Evolutionary conservation across 2,113 vertebrate species (phyloP), one percentile per base, ranked within the genome.

Genomic region (Gopherus flavomarginatus): DNA sequence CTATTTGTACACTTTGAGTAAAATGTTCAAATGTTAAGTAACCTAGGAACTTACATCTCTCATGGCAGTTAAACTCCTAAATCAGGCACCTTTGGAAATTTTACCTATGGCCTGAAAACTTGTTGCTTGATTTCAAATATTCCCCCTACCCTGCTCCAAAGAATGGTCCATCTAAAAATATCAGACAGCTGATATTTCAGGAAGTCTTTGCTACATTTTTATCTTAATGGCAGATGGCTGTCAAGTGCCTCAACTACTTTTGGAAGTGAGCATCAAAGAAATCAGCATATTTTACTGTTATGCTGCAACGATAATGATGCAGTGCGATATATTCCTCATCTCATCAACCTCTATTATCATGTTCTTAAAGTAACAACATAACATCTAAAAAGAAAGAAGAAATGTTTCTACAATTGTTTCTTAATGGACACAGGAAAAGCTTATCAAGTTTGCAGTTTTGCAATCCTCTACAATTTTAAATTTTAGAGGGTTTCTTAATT

Each of bases 1-100:
- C 65, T 95, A 88, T 84, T 88, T 89, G 82, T 90, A 80, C 86
- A 27, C 50, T 11, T 0, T 52, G 35, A 94, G 65, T 77, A 69
- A 26, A 54, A 83, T 8, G 2, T 5, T 5, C 13, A 56, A 78
- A 17, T 17, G 65, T 0, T 1, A 90, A 90, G 13, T 12, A 10
- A 47, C 22, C 8, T 1, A 0, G 90, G 42, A 86, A 69, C n/a
- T 84, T 80, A 19, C 53, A 6, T 72, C 26, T 72, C 26, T 4
- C 2, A 42, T 80, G 11, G 54, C 8, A 81, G 22, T 31, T 26
- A 9, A 54, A 81, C 88, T 72, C 19, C 8, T 38, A 72, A 72
- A 19, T 72, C n/a, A 72, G 16, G 35, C n/a, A 53, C 14, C 7
- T 52, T 10, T 56, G 26, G 69, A 44, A 29, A 57, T 42, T 17